These are phyloP conservation scores for Poeciliopsis presidionis DNA, from an alignment of 2,797 vertebrate genomes.

Conservation along the genomic window DNA sequence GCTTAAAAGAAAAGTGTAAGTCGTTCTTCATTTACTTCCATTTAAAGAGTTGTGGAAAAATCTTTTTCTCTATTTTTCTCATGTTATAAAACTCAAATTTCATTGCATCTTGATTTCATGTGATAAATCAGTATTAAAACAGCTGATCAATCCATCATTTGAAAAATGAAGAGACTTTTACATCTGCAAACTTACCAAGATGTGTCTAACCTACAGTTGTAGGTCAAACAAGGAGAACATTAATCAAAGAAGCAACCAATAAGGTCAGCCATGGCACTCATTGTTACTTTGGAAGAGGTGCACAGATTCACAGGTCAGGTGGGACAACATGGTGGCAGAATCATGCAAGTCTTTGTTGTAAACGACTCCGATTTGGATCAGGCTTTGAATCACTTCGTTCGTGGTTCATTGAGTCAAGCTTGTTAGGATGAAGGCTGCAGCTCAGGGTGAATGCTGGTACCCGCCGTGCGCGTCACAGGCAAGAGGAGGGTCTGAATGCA, in stretches of 20 bases:
- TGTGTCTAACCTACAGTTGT: background rate
- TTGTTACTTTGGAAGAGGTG: background rate
- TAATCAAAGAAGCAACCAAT: background rate
- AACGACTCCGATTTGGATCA: too few species aligned
- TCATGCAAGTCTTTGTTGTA: background rate
- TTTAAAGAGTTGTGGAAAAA: background rate
- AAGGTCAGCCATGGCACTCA: background rate
- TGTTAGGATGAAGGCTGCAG: background rate
- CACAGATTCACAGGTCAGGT: background rate
- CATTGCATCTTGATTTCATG: background rate
- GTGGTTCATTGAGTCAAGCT: background rate
- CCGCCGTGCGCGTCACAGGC: conserved; percentile 44
- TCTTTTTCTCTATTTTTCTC: background rate
- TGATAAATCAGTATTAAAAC: background rate
- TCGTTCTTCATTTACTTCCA: background rate
- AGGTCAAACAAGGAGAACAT: background rate
- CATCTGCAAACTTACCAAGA: background rate
- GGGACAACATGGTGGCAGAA: background rate
- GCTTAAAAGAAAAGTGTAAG: too few species aligned
- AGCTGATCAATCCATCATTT: background rate
- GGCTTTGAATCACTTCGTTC: background rate
- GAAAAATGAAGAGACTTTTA: background rate
- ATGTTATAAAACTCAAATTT: background rate
- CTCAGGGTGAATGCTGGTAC: conserved; percentile 2
- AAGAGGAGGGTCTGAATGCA: conserved; percentile 67